Evolutionary conservation across 2,113 vertebrate genomes (phyloP).

Genomic region (Serinus canaria): DNA sequence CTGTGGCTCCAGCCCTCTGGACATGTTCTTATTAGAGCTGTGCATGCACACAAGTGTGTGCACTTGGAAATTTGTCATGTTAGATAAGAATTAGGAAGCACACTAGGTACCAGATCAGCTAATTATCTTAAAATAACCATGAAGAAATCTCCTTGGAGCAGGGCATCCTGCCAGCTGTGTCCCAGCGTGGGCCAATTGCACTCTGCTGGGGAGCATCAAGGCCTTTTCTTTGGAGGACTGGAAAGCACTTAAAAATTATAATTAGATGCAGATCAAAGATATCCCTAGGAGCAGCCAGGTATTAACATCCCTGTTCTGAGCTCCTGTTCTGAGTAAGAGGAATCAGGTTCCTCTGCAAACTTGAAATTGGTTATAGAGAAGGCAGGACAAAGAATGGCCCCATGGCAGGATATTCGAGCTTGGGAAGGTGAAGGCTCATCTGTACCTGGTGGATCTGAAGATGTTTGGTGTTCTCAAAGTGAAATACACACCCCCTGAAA

Average conservation of each 20-base stretch:
- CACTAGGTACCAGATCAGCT: not conserved
- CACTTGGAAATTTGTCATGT: not conserved
- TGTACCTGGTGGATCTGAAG: not conserved
- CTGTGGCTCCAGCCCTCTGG: not conserved
- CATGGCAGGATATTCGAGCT: rapidly evolving
- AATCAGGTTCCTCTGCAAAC: not conserved
- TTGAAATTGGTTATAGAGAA: not conserved
- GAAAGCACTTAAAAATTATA: not conserved
- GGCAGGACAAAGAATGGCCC: not conserved
- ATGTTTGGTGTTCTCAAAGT: not conserved
- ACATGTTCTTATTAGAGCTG: not conserved
- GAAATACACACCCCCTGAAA: not conserved
- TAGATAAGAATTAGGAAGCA: not conserved
- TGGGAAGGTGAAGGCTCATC: not conserved
- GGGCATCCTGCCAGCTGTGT: not conserved
- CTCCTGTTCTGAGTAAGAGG: not conserved
- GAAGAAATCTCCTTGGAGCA: not conserved
- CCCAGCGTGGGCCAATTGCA: not conserved
- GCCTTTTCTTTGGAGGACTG: not conserved
- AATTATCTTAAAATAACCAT: constrained; percentile 12
- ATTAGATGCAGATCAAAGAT: not conserved
- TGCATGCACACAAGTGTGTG: not conserved
- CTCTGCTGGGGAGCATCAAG: not conserved
- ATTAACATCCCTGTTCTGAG: not conserved
- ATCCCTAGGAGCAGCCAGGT: not conserved